phyloP scores from a whole-genome alignment of 2,113 vertebrate genomes.

The Gasterosteus nipponicus region DNA sequence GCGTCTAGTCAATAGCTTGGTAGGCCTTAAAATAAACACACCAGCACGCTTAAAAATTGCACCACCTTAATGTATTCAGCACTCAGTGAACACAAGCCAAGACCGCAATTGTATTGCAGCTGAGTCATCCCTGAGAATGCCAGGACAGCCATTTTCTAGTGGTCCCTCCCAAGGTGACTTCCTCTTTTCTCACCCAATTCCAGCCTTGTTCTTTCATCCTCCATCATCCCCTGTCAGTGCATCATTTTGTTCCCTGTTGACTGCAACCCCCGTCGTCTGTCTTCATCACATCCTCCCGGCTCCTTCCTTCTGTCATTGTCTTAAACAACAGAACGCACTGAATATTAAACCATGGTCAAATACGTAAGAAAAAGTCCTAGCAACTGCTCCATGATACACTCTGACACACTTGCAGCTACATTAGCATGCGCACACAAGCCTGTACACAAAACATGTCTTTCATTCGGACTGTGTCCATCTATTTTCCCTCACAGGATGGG shows the following conservation, averaged over 20 bases:
- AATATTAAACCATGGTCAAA: slow-evolving; percentile 29
- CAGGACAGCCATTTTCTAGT: slow-evolving; percentile 63
- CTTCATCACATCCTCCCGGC: slow-evolving; percentile 1
- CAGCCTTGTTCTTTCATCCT: slow-evolving; percentile 9
- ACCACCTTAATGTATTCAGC: background rate
- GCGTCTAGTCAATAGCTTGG: background rate
- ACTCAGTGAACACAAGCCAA: slow-evolving; percentile 31
- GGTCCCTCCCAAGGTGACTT: slow-evolving; percentile 73
- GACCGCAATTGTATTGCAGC: slow-evolving; percentile 57
- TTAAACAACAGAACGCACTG: slow-evolving; percentile 48
- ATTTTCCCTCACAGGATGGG: background rate
- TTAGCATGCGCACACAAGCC: background rate
- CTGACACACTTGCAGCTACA: background rate
- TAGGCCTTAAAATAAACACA: background rate
- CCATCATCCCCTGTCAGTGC: slow-evolving; percentile 33
- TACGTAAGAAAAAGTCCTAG: slow-evolving; percentile 22
- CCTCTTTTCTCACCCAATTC: slow-evolving; percentile 44
- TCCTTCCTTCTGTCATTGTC: slow-evolving; percentile 22
- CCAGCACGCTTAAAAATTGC: background rate
- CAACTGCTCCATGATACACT: slow-evolving; percentile 9
- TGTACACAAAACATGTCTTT: background rate
- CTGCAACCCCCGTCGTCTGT: slow-evolving; percentile 10
- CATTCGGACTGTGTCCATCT: background rate
- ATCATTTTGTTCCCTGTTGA: slow-evolving; percentile 21
- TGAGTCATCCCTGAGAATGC: slow-evolving; percentile 68